Percentiles rank a stretch among this genome's conserved stretches.
Conservation (phyloP, 1,140 invertebrate genomes). For the Neelides sp. region DNA sequence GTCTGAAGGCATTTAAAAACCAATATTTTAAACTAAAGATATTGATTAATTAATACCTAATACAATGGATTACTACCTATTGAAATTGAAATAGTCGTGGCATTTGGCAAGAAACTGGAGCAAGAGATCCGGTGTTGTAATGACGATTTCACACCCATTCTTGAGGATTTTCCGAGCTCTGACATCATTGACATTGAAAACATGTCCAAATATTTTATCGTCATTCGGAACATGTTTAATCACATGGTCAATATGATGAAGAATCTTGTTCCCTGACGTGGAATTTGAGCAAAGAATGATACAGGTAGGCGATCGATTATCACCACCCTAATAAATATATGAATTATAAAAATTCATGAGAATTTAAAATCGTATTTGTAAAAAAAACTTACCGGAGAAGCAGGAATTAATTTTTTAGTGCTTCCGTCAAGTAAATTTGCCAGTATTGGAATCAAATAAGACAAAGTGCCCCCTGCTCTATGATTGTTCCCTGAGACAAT, state of each 20-base stretch:
- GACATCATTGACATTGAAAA: background rate
- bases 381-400: too few relatives aligned
- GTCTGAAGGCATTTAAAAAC: background rate
- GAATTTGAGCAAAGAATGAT: background rate
- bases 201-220: background rate
- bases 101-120: background rate
- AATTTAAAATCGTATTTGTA: background rate
- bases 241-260: background rate
- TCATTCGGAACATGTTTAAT: background rate
- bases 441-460: constrained; percentile 5
- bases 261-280: background rate
- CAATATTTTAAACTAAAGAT: background rate
- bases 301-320: background rate
- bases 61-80: constrained; percentile 5
- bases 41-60: background rate
- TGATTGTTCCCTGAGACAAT: background rate
- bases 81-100: background rate
- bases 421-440: constrained; percentile 5
- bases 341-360: background rate
- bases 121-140: constrained; percentile 2
- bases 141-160: background rate
- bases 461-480: constrained; percentile 1
- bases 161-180: background rate
- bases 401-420: too few relatives aligned
- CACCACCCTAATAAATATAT: background rate